Evolutionary conservation across 2,888 invertebrate species (phyloP), one percentile per base, ranked within the genome.

Genomic region (Plemyria rubiginata): DNA sequence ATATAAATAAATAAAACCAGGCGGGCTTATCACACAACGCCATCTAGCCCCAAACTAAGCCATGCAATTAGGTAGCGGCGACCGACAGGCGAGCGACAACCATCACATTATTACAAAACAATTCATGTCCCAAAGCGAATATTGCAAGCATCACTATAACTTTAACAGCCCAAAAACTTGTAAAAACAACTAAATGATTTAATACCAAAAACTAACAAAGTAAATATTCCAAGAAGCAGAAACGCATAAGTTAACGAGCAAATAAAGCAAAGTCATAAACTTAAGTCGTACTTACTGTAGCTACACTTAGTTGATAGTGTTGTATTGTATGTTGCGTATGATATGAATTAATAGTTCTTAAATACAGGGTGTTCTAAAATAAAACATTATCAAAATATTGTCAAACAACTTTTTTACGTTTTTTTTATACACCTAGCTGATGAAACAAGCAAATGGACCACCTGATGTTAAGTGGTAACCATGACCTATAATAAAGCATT

Each of bases 221-320:
- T 61, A 59, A 54, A 60, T 54, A 63, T 68, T 70, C 63, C 58
- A 13, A 65, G 67, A 66, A 69, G 57, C 61, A 59, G 65, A 65
- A 65, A 68, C 57, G 67, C 40, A 71, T 61, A 41, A 46, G 36
- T 81, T 83, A 79, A 84, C 78, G 79, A 81, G 65, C 73, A 60
- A 72, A 80, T 82, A 78, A 83, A 82, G 77, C 40, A 13, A 48
- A 36, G 72, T 67, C 75, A 76, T 83, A 75, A 82, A 78, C 71
- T 74, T 76, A 78, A 82, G 68, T 77, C 75, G 70, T 73, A 75
- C 63, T 59, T 54, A 62, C 61, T 52, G 53, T 51, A 75, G 59
- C 58, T 56, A 69, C 62, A 67, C 67, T 74, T 75, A 76, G 75
- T 79, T 78, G 75, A 81, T 78, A 79, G 75, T 77, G 71, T 63